phyloP scores from a whole-genome alignment of 1,140 invertebrate species.

The Drosophila pectinifera region DNA sequence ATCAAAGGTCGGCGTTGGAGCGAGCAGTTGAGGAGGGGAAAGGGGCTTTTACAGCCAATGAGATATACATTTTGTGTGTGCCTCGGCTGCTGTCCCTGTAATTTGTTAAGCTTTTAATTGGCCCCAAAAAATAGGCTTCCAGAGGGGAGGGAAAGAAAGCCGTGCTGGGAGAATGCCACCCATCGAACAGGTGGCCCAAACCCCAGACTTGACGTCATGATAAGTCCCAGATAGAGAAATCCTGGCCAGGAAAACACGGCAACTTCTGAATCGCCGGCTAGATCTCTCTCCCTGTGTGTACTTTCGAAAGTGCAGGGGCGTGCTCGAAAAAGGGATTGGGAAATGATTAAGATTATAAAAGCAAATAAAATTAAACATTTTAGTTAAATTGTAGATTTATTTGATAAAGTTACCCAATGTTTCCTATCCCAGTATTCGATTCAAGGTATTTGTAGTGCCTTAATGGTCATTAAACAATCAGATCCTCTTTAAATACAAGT shows the following conservation, averaged over 20 bases:
- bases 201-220: background rate
- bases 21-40: background rate
- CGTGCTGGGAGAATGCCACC: conserved; percentile 11
- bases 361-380: background rate
- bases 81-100: conserved; percentile 22
- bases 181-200: conserved; percentile 24
- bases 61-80: conserved; percentile 42
- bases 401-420: background rate
- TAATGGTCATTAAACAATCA: too few species aligned
- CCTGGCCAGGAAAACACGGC: background rate
- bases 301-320: conserved; percentile 38
- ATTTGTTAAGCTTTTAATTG: conserved; percentile 66
- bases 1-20: conserved; percentile 70
- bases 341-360: background rate
- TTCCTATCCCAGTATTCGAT: background rate
- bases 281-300: conserved; percentile 8
- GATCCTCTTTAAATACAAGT: too few species aligned
- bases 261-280: conserved; percentile 1
- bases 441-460: background rate
- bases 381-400: conserved; percentile 1
- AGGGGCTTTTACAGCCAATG: conserved; percentile 12
- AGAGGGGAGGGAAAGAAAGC: background rate
- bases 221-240: conserved; percentile 51
- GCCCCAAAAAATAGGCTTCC: conserved; percentile 16
- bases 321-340: conserved; percentile 2